These are phyloP conservation scores for Phalacrocorax aristotelis DNA, from an alignment of 2,113 vertebrate species.

Conservation along the genomic window DNA sequence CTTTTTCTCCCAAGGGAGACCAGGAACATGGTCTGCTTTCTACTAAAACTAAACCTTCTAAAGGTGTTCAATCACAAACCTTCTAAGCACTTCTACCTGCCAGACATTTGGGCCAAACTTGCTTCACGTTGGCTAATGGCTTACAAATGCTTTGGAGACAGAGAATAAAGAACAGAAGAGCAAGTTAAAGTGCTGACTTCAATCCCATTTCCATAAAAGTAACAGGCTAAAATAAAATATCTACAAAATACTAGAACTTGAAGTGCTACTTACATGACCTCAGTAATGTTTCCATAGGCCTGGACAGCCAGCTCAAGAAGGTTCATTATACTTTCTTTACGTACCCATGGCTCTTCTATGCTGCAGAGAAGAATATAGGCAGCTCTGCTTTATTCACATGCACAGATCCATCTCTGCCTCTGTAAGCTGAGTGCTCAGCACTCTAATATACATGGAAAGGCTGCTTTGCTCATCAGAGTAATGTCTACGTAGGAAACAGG, in stretches of 20 bases:
- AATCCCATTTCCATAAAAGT: neutral
- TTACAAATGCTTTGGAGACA: neutral
- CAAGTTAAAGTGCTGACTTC: neutral
- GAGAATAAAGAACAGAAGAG: neutral
- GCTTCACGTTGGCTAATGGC: neutral
- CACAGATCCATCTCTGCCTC: neutral
- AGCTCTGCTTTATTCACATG: neutral
- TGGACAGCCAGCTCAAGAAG: slow-evolving; percentile 61
- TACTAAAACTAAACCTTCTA: neutral
- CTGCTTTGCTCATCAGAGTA: neutral
- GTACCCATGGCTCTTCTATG: slow-evolving; percentile 78
- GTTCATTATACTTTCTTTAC: neutral
- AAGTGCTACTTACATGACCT: slow-evolving; percentile 69
- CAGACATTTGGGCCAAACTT: neutral
- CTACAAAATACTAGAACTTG: neutral
- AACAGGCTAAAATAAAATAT: neutral
- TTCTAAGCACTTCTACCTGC: neutral
- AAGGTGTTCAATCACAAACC: fast-evolving
- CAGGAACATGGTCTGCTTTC: neutral
- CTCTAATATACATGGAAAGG: fast-evolving
- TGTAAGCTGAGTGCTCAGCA: neutral
- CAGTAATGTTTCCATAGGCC: slow-evolving; percentile 44
- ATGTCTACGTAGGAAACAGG: neutral
- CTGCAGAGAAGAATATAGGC: slow-evolving; percentile 55
- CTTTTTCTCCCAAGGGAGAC: neutral